Base-by-base conservation (phyloP, 2,888 invertebrate species). In the Diaprepes abbreviatus region DNA sequence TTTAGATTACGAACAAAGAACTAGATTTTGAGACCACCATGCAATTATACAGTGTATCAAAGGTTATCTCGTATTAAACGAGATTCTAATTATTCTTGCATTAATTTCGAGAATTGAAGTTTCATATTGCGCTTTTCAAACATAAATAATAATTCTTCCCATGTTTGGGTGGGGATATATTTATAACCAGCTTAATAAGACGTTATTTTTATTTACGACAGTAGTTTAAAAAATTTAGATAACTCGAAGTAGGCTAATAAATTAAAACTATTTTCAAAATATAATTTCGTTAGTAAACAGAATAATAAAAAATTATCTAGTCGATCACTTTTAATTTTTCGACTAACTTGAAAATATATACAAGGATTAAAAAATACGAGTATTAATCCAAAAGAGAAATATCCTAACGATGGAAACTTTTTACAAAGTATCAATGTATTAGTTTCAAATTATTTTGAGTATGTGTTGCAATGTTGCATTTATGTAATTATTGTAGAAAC, bases 231-330 rank as follows among this genome's bases (percentile, higher is more conserved):
- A 19, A 48, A 24, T 14, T 28, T n/a, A 28, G 48, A 50, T 50
- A 50, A 50, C 28, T 50, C 9, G 16, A 50, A 31, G 28, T 50
- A 14, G 48, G 48, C 28, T 50, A 50, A 50, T 28, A 50, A 50
- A 50, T 12, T 24, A 24, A 5, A 24, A 50, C 14, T 28, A 28
- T 50, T 43, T 21, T 19, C 3, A n/a, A 43, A n/a, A 43, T n/a
- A n/a, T 40, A 3, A 21, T 24, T 24, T 24, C 5, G 24, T 43
- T 10, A 21, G 43, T 21, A 21, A 43, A 43, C 0, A 24, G 24
- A 24, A 24, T 24, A 24, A 24, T 24, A 24, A 24, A 24, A 24
- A n/a, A n/a, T n/a, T 5, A 4, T 24, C 3, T 24, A 24, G 24
- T 24, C 24, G 3, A 4, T 5, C 24, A 24, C 5, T 24, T 24